These are phyloP conservation scores for Hephaestus fuliginosus DNA, from an alignment of 2,797 vertebrate genomes.

Conservation along the genomic window DNA sequence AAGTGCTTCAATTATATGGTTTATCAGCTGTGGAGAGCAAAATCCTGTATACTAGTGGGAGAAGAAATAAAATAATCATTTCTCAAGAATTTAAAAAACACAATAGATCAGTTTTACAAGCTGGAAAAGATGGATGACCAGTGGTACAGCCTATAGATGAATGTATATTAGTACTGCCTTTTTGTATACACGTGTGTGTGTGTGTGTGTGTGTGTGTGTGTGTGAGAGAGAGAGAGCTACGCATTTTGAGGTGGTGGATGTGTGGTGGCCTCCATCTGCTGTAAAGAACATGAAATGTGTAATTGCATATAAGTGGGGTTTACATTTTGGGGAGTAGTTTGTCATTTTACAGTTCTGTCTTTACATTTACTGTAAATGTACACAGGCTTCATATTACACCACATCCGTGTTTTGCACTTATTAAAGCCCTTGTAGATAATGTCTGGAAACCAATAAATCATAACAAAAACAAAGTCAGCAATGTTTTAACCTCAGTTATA, in stretches of 20 bases:
- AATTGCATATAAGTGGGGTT: neutral
- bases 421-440: neutral
- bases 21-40: constrained; percentile 1
- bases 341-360: neutral
- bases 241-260: neutral
- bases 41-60: neutral
- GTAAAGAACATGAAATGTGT: neutral
- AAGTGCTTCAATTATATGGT: constrained; percentile 7
- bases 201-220: too few species aligned
- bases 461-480: neutral
- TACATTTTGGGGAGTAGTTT: neutral
- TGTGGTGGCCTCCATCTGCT: neutral
- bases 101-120: neutral
- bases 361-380: neutral
- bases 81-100: neutral
- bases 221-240: neutral
- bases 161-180: neutral
- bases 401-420: neutral
- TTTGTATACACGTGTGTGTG: neutral
- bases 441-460: constrained; percentile 1
- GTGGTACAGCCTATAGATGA: neutral
- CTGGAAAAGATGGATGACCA: neutral
- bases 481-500: constrained; percentile 15
- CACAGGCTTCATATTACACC: neutral
- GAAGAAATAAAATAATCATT: neutral